A percentile compares a stretch with the other conserved stretches of the same genome.
phyloP scores from a whole-genome alignment of 1,140 invertebrate genomes.

The Drosophila triauraria region DNA sequence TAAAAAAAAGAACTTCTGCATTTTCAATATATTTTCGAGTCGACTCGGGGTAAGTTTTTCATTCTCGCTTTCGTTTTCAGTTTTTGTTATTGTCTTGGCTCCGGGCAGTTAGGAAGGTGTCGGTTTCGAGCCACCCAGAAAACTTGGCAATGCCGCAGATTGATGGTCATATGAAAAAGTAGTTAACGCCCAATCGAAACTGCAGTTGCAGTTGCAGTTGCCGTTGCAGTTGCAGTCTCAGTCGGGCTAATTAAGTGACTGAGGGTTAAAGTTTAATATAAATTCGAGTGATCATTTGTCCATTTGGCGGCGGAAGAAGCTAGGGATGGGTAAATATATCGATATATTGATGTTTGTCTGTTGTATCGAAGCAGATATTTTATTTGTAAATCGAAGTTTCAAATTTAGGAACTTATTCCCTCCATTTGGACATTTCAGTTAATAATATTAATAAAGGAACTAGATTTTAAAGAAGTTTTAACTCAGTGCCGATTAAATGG shows the following conservation, averaged over 20 bases:
- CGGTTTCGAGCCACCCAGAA: slow-evolving; percentile 34
- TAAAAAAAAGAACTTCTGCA: slow-evolving; percentile 52
- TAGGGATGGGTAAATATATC: not conserved
- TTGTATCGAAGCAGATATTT: not conserved
- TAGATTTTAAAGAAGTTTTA: too few relatives aligned
- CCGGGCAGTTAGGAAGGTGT: slow-evolving; percentile 27
- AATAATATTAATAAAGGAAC: not conserved
- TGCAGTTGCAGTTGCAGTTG: slow-evolving; percentile 15
- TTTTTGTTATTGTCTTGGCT: slow-evolving; percentile 36
- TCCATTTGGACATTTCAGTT: not conserved
- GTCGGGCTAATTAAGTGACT: slow-evolving; percentile 70
- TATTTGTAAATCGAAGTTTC: not conserved
- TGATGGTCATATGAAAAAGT: slow-evolving; percentile 79
- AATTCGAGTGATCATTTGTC: slow-evolving; percentile 75
- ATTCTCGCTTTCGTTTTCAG: slow-evolving; percentile 16
- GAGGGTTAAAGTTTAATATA: slow-evolving; percentile 77
- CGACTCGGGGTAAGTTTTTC: slow-evolving; percentile 52
- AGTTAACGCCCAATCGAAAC: slow-evolving; percentile 71
- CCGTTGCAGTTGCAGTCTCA: slow-evolving; percentile 16
- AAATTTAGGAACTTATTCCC: not conserved
- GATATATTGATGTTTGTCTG: not conserved
- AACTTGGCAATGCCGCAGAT: slow-evolving; percentile 63
- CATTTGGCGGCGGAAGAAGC: slow-evolving; percentile 47
- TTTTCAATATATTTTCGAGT: slow-evolving; percentile 77
- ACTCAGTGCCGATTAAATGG: too few relatives aligned